Percentiles rank a stretch among this genome's conserved stretches.
phyloP scores from a whole-genome alignment of 92 coral and sea anemone genomes.

The Paragorgia papillata region DNA sequence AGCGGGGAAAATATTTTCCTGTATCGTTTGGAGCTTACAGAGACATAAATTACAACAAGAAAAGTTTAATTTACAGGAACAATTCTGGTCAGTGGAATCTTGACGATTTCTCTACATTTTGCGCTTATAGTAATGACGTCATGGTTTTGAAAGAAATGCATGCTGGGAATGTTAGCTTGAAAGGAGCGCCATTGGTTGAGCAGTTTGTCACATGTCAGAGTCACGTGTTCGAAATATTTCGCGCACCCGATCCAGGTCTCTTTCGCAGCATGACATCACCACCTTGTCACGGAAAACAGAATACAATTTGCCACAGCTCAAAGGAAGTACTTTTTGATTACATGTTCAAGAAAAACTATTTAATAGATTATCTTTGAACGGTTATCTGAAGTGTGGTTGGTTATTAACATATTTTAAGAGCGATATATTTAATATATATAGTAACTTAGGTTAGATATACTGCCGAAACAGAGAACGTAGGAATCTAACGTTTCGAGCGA shows the following conservation, averaged over 20 bases:
- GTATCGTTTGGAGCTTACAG: slow-evolving; percentile 68
- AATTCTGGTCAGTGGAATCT: slow-evolving; percentile 11
- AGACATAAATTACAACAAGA: slow-evolving; percentile 4
- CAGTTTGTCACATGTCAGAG: slow-evolving; percentile 4
- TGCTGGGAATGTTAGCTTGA: slow-evolving; percentile 8
- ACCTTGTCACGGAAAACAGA: slow-evolving; percentile 1
- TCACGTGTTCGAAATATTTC: not conserved
- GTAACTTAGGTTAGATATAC: no score
- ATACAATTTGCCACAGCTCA: not conserved
- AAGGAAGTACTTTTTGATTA: slow-evolving; percentile 12
- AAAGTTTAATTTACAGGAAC: not conserved
- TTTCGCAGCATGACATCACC: not conserved
- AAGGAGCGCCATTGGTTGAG: slow-evolving; percentile 2
- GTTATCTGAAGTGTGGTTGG: no score
- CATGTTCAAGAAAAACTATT: slow-evolving; percentile 7
- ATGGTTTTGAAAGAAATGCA: not conserved
- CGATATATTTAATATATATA: no score
- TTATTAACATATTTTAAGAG: no score
- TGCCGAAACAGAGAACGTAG: no score
- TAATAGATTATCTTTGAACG: not conserved
- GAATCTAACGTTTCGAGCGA: no score
- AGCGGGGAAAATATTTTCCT: slow-evolving; percentile 79
- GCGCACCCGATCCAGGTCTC: slow-evolving; percentile 38
- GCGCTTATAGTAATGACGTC: slow-evolving; percentile 25
- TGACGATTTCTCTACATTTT: slow-evolving; percentile 17